These are phyloP conservation scores for Biston stratarius DNA, from an alignment of 2,888 invertebrate species.

Conservation along the genomic window DNA sequence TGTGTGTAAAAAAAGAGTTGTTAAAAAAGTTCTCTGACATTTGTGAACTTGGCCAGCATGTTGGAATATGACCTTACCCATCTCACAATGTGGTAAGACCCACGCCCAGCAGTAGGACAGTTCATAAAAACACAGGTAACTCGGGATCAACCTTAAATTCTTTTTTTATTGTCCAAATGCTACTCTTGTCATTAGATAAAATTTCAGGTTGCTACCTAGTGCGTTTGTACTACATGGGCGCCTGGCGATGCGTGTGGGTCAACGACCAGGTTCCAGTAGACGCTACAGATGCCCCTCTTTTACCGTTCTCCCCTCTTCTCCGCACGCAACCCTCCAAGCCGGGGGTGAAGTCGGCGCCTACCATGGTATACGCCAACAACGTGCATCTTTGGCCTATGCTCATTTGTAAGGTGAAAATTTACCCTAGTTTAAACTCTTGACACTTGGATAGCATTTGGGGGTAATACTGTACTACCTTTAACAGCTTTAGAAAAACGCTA, in stretches of 20 bases:
- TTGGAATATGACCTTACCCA: too few species aligned
- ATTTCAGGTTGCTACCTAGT: slow-evolving; percentile 76
- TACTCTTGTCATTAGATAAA: neutral
- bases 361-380: slow-evolving; percentile 52
- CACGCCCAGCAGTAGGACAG: too few species aligned
- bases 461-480: too few species aligned
- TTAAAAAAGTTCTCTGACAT: too few species aligned
- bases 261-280: slow-evolving; percentile 78
- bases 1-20: too few species aligned
- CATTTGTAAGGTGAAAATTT: slow-evolving; percentile 69
- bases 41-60: too few species aligned
- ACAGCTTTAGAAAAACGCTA: too few species aligned
- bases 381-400: slow-evolving; percentile 77
- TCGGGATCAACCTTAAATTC: too few species aligned
- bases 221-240: slow-evolving; percentile 73
- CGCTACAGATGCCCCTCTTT: slow-evolving; percentile 67
- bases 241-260: slow-evolving; percentile 81
- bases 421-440: neutral
- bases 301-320: slow-evolving; percentile 73
- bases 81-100: too few species aligned
- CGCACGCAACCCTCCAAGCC: slow-evolving; percentile 54
- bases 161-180: neutral
- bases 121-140: too few species aligned
- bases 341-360: slow-evolving; percentile 50
- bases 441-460: too few species aligned